Evolutionary conservation across 2,797 vertebrate species (phyloP).

Genomic region (Fistularia commersonii): DNA sequence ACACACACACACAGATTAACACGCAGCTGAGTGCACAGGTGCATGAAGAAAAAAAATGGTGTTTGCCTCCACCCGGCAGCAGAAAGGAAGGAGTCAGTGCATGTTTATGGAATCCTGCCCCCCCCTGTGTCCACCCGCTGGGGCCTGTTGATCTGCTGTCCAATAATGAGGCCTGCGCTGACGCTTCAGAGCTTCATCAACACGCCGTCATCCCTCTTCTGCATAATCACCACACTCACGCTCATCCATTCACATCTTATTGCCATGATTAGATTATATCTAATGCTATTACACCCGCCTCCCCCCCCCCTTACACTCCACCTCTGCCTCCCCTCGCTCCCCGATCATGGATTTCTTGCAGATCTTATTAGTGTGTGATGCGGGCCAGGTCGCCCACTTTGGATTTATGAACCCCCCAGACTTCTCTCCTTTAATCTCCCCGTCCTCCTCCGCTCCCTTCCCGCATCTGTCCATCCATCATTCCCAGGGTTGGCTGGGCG

Average conservation of each 20-base stretch:
- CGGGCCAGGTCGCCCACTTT: constrained; percentile 69
- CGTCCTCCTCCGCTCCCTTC: constrained; percentile 65
- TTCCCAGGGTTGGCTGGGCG: constrained; percentile 73
- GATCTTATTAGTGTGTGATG: constrained; percentile 75
- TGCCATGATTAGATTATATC: constrained; percentile 72
- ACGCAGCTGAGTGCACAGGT: constrained; percentile 1
- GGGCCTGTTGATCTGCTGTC: constrained; percentile 10
- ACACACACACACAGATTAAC: background rate
- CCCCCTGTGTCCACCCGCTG: too few species aligned
- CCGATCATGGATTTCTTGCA: constrained; percentile 71
- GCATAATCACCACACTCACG: constrained; percentile 65
- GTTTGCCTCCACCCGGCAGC: too few species aligned
- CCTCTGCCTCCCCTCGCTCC: constrained; percentile 27
- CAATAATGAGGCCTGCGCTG: constrained; percentile 40
- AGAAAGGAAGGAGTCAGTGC: background rate
- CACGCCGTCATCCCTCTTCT: constrained; percentile 47
- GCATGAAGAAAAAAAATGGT: background rate
- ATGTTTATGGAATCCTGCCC: too few species aligned
- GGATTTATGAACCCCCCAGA: constrained; percentile 76
- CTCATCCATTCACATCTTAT: constrained; percentile 74
- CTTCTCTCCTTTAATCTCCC: constrained; percentile 72
- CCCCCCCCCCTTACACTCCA: constrained; percentile 37
- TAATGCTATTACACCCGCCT: constrained; percentile 66
- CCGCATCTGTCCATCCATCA: constrained; percentile 79
- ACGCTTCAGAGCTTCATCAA: constrained; percentile 55